Evolutionary conservation across 2,888 invertebrate genomes (phyloP).

Genomic region (Pachycephus smyrnensis): DNA sequence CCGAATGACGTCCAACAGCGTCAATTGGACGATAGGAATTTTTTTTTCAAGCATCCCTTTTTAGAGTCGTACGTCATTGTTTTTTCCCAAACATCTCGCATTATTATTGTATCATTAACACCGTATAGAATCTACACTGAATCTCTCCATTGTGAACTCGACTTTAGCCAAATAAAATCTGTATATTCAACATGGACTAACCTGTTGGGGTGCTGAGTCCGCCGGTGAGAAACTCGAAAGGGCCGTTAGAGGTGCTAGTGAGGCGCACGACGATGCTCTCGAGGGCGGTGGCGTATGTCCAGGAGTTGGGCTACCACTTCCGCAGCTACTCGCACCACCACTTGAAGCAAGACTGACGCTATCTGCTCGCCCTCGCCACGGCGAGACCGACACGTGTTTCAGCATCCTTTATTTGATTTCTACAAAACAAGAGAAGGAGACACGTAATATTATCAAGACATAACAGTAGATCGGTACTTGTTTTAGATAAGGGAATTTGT

Average conservation of each 20-base stretch:
- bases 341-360: slow-evolving; percentile 84
- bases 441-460: background rate
- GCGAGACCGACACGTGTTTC: slow-evolving; percentile 92
- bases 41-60: background rate
- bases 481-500: background rate
- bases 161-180: background rate
- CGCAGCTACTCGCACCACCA: slow-evolving; percentile 70
- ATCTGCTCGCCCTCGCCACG: slow-evolving; percentile 86
- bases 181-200: slow-evolving; percentile 35
- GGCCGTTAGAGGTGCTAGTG: slow-evolving; percentile 59
- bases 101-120: background rate
- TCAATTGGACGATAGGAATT: background rate
- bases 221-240: slow-evolving; percentile 61
- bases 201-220: slow-evolving; percentile 61
- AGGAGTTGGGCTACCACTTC: slow-evolving; percentile 80
- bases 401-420: slow-evolving; percentile 72
- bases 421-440: background rate
- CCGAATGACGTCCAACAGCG: background rate
- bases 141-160: background rate
- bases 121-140: background rate
- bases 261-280: slow-evolving; percentile 63
- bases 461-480: background rate
- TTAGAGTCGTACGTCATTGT: background rate
- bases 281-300: slow-evolving; percentile 72
- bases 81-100: background rate